Base-by-base conservation (phyloP, 2,797 vertebrate genomes). In the Lacerta viridis region DNA sequence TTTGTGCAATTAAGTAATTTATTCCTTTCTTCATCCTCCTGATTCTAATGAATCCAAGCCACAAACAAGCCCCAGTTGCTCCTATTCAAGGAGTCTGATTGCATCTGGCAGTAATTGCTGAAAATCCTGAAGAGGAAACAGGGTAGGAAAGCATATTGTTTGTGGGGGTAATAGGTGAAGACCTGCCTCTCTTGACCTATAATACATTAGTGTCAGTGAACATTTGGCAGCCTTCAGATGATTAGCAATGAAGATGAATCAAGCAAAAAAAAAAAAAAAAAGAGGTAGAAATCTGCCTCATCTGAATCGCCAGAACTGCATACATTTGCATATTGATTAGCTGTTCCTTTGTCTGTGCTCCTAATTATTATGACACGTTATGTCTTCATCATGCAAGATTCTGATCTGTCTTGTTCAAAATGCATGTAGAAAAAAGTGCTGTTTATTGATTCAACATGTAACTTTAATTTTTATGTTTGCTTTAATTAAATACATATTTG, bases 1-100 rank as follows among this genome's bases (percentile, higher is more conserved):
- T 98, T 98, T 98, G 96, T 97, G 98, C 98, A 99, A 99, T 99
- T 99, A 99, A 99, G 98, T 99, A 98, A 99, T 99, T 99, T 99
- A 99, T 99, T 99, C 98, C 98, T 99, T 99, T 99, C 98, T 99
- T 99, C 97, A 96, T 98, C 98, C 98, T 98, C 97, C 98, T 98
- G 97, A 97, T 98, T 98, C 98, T 99, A 99, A 99, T 99, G 98
- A 99, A 98, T 97, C 98, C 91, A 97, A 98, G 98, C 98, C 98
- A 98, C 98, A 99, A 99, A 99, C 98, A 99, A 98, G 98, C 98
- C 98, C 98, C 96, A 97, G 98, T 98, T 98, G 98, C 98, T 98
- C 98, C 98, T 98, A 98, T 98, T 99, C 98, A 99, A 98, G 98
- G 97, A 98, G 97, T 97, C 97, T 98, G 98, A 99, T 98, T 98